Conservation (phyloP, 2,797 vertebrate genomes). For the Pseudochirops corinnae region DNA sequence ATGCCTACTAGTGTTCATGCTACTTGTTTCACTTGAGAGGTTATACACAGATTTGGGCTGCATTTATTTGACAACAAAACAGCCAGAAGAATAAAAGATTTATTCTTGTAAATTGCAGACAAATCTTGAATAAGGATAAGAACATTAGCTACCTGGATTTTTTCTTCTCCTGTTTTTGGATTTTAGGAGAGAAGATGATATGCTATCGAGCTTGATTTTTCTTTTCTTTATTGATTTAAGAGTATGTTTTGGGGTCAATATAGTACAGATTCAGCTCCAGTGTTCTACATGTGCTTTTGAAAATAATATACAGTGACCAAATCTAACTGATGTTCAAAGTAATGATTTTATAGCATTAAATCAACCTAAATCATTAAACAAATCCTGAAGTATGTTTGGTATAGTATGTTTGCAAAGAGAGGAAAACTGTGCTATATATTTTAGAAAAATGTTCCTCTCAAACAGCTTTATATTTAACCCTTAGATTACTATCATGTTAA, state of each 20-base stretch:
- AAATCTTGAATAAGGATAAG: slow-evolving; percentile 19
- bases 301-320: neutral
- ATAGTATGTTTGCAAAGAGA: neutral
- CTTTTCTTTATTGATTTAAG: neutral
- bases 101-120: neutral
- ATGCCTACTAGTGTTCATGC: neutral
- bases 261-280: neutral
- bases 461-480: neutral
- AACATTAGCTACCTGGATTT: neutral
- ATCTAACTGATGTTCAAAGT: neutral
- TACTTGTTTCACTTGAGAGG: neutral
- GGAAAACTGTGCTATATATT: neutral
- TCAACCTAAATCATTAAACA: neutral
- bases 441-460: neutral
- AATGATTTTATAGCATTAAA: neutral
- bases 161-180: neutral
- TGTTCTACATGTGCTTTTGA: neutral
- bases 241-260: neutral
- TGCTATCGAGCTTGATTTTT: neutral
- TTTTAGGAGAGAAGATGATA: slow-evolving; percentile 40
- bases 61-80: slow-evolving; percentile 35
- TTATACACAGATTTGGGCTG: neutral
- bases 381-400: neutral
- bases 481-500: neutral
- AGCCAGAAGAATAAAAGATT: neutral